These are phyloP conservation scores for Sitta carolinensis DNA, from an alignment of 2,797 vertebrate species.

Conservation along the genomic window DNA sequence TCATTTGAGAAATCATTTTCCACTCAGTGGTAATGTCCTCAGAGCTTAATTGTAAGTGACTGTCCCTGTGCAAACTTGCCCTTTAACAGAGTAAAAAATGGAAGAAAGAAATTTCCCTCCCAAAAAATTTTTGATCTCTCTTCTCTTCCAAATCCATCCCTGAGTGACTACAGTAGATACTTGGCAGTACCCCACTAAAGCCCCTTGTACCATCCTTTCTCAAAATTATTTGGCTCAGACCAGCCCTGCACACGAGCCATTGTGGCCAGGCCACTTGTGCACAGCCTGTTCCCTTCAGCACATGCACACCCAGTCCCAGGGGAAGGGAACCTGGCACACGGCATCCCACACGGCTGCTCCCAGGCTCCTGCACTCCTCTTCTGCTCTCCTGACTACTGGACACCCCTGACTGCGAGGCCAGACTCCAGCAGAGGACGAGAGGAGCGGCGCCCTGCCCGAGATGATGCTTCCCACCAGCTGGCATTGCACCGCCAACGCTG, in stretches of 20 bases:
- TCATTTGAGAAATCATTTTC: not conserved
- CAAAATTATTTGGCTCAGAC: not conserved
- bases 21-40: not conserved
- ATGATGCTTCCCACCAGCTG: not conserved
- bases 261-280: not conserved
- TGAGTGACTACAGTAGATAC: not conserved
- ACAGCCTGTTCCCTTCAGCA: not conserved
- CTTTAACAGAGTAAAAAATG: not conserved
- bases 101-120: not conserved
- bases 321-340: not conserved
- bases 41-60: not conserved
- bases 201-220: not conserved
- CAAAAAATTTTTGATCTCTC: not conserved
- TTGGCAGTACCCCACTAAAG: not conserved
- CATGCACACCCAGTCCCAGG: rapidly evolving
- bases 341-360: not conserved
- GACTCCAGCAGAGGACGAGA: rapidly evolving
- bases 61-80: not conserved
- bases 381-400: not conserved
- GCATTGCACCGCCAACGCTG: not conserved
- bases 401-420: not conserved
- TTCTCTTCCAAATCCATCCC: not conserved
- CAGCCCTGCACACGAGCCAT: not conserved
- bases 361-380: not conserved
- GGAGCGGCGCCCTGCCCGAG: not conserved